A percentile compares a stretch with the other conserved stretches of the same genome.
These are phyloP conservation scores for Recurvirostra avosetta DNA, from an alignment of 2,113 vertebrate species.

Conservation along the genomic window DNA sequence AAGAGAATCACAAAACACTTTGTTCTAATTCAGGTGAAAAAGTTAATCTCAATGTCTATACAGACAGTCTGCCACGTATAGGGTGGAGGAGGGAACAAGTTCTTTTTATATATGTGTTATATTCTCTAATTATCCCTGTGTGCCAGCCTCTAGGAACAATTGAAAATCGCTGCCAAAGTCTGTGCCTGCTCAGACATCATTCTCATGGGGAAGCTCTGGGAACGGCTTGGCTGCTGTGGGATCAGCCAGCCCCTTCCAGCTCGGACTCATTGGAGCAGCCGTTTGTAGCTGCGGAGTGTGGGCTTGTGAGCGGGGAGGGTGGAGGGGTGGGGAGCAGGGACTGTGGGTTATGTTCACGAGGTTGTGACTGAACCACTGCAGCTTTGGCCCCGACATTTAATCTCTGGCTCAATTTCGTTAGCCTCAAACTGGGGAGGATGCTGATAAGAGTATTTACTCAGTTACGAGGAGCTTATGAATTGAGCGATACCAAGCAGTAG, in stretches of 20 bases:
- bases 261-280: neutral
- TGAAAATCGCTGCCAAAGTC: neutral
- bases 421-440: neutral
- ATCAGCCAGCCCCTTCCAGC: neutral
- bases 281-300: neutral
- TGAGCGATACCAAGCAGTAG: rapidly evolving
- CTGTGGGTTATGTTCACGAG: neutral
- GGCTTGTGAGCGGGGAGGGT: neutral
- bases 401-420: neutral
- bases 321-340: neutral
- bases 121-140: neutral
- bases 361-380: neutral
- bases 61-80: conserved; percentile 15
- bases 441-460: neutral
- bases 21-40: conserved; percentile 32
- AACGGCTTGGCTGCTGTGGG: neutral
- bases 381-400: neutral
- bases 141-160: neutral
- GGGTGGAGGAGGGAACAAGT: conserved; percentile 25
- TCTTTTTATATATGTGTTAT: neutral
- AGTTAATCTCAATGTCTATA: neutral
- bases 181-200: neutral
- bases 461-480: rapidly evolving
- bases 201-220: neutral
- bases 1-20: conserved; percentile 38